These are phyloP conservation scores for Meloidogyne hapla DNA, from an alignment of 1,140 invertebrate species.

Conservation along the genomic window DNA sequence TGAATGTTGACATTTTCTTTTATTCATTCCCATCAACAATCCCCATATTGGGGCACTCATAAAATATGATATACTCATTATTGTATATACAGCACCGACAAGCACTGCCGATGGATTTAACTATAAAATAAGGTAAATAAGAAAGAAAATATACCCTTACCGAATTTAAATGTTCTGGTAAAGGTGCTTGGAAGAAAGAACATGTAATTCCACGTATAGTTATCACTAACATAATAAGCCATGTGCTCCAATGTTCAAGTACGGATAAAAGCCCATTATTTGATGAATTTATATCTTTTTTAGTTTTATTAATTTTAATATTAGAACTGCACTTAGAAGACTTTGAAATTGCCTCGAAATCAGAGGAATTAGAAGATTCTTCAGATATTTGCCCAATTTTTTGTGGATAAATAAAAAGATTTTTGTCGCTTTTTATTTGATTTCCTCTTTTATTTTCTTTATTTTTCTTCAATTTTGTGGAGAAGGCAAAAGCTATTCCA, in stretches of 20 bases:
- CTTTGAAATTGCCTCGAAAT: background rate
- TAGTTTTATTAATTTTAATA: background rate
- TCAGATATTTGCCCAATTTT: background rate
- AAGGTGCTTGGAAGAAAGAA: slow-evolving; percentile 17
- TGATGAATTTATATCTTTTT: too few species aligned
- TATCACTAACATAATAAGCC: slow-evolving; percentile 11
- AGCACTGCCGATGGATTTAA: slow-evolving; percentile 14
- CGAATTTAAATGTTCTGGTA: slow-evolving; percentile 23
- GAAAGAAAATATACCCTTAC: background rate
- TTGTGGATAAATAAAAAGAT: background rate
- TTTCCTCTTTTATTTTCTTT: background rate
- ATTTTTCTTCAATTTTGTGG: background rate
- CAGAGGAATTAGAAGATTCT: background rate
- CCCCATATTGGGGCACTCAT: slow-evolving; percentile 21
- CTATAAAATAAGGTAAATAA: background rate
- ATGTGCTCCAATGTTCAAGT: slow-evolving; percentile 1
- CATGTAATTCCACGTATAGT: slow-evolving; percentile 14
- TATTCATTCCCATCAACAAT: slow-evolving; percentile 7
- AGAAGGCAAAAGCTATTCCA: slow-evolving; percentile 3
- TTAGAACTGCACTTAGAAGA: background rate
- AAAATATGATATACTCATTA: slow-evolving; percentile 24
- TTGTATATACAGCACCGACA: slow-evolving; percentile 10
- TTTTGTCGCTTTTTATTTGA: background rate
- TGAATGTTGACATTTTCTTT: slow-evolving; percentile 7
- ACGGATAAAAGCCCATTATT: background rate